Evolutionary conservation across 2,113 vertebrate species (phyloP), one percentile per base, ranked within the genome.

Genomic region (Hemiscyllium ocellatum): DNA sequence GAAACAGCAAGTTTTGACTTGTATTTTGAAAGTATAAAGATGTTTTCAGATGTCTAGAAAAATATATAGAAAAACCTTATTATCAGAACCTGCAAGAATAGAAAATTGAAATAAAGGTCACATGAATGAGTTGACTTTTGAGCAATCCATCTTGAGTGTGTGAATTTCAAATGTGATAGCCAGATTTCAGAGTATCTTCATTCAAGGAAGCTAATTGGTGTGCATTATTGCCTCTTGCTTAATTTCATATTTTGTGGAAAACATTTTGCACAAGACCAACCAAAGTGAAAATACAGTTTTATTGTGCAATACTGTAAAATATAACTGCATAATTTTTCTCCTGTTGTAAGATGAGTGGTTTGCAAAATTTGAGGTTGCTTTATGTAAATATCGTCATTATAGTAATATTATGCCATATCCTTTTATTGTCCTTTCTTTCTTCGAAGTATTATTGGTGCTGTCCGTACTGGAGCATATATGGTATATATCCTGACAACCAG

Each of bases 391-490:
- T 26, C 94, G 72, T 95, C 24, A 3, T 93, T 93, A 26, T 65
- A 17, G 56, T 69, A 26, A 94, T 69, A 47, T 52, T 69, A 29
- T 95, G 42, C 42, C 93, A 72, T 24, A 86, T 80, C 70, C 66
- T 96, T 97, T 96, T 69, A 96, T 96, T 96, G 97, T 97, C 97
- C 95, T 97, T 95, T 96, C 96, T 97, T 37, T 97, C 95, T 61
- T 94, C 96, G 20, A 96, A 99, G 99, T 98, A 99, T 99, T 98
- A 99, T 99, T 95, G 99, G 99, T 98, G 99, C 99, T 97, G 97
- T 99, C 96, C 98, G 99, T 97, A 99, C 99, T 96, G 99, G 99
- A 97, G 98, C 99, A 97, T 99, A 98, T 96, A 99, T 99, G 99
- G 97, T 98, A 96, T 98, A 99, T 97, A 98, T 99, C 97, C 98